Conservation (phyloP, 2,797 vertebrate genomes). For the Onychomys arenicola region DNA sequence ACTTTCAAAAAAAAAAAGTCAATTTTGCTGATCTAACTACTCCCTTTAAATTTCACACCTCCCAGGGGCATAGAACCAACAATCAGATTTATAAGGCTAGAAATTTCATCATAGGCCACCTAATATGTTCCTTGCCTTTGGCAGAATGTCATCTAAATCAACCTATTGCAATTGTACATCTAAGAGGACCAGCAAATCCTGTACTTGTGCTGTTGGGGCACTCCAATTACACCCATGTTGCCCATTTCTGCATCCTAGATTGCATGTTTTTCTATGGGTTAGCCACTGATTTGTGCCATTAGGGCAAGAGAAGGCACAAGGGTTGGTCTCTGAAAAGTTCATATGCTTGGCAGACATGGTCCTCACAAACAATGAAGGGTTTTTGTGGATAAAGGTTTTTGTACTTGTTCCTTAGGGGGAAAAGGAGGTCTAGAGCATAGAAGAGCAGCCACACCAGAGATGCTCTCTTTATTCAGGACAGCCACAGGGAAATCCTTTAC, state of each 20-base stretch:
- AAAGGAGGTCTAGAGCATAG: not conserved
- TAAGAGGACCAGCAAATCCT: not conserved
- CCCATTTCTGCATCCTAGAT: not conserved
- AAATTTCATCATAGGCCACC: slow-evolving; percentile 50
- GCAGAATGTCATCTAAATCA: slow-evolving; percentile 40
- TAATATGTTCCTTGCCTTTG: slow-evolving; percentile 61
- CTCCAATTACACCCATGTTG: not conserved
- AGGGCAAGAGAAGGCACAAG: not conserved
- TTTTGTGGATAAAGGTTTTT: not conserved
- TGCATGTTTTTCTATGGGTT: slow-evolving; percentile 16
- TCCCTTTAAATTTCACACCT: slow-evolving; percentile 65
- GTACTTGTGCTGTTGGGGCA: accelerated
- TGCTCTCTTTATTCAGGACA: not conserved
- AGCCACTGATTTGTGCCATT: not conserved
- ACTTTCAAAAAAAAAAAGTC: slow-evolving; percentile 53
- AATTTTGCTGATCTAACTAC: slow-evolving; percentile 60
- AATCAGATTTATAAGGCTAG: slow-evolving; percentile 67
- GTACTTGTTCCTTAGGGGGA: not conserved
- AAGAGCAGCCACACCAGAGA: not conserved
- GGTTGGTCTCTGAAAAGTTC: not conserved
- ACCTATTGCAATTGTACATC: not conserved
- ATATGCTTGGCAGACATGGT: not conserved
- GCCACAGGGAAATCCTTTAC: not conserved
- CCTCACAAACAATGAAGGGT: not conserved
- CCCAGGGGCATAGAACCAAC: slow-evolving; percentile 48